Conservation (phyloP, 1,140 invertebrate species). For the Acromyrmex heyeri region DNA sequence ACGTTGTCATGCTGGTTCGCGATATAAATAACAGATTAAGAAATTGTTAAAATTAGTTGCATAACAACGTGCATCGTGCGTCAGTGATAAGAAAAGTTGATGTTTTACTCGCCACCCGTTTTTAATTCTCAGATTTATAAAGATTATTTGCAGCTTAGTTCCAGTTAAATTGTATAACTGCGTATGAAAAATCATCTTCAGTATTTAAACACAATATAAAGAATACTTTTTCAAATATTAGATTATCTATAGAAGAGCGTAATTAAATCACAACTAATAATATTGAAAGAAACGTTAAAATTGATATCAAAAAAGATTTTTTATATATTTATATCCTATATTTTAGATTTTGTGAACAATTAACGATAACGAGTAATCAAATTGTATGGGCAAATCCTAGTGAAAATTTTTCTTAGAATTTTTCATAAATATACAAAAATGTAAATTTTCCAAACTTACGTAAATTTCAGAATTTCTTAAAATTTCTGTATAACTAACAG, state of each 20-base stretch:
- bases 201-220: neutral
- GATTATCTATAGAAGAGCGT: neutral
- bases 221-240: neutral
- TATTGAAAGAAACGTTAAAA: neutral
- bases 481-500: no score
- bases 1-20: neutral
- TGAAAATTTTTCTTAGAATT: no score
- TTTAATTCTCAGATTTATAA: conserved; percentile 10
- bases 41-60: conserved; percentile 4
- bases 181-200: neutral
- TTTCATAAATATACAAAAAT: no score
- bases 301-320: neutral
- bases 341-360: neutral
- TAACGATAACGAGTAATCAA: neutral
- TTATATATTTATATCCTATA: neutral
- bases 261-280: neutral
- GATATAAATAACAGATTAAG: conserved; percentile 2
- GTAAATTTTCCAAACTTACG: no score
- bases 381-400: neutral
- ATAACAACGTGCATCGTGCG: neutral
- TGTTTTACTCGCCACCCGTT: neutral
- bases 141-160: neutral
- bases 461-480: no score
- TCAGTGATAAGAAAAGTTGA: conserved; percentile 10
- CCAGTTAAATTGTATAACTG: neutral